Conservation (phyloP, 2,888 invertebrate genomes). For the Caenorhabditis sp. region DNA sequence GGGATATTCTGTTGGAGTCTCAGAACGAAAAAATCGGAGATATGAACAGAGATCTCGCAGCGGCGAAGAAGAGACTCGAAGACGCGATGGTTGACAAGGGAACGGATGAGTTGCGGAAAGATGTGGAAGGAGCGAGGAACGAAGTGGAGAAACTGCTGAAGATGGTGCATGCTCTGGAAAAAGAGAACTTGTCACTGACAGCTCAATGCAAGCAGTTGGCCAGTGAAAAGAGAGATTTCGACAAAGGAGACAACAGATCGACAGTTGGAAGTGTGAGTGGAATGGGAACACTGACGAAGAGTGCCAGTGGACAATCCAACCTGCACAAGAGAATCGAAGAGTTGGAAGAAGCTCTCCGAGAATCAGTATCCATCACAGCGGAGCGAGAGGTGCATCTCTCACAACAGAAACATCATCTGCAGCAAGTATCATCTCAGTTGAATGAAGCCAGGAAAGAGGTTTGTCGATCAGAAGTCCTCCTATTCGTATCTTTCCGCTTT, state of each 20-base stretch:
- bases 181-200: conserved; percentile 81
- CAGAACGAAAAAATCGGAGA: conserved; percentile 83
- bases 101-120: conserved; percentile 69
- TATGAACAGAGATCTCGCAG: conserved; percentile 75
- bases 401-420: conserved; percentile 84
- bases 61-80: conserved; percentile 65
- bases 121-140: conserved; percentile 79
- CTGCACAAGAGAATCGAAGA: conserved; percentile 87
- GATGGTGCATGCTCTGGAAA: conserved; percentile 84
- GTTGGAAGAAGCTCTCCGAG: conserved; percentile 91
- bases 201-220: conserved; percentile 66
- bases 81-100: conserved; percentile 73
- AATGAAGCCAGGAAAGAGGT: conserved; percentile 54
- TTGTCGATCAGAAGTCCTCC: no score
- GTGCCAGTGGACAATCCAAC: conserved; percentile 20
- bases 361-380: conserved; percentile 87
- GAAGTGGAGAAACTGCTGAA: conserved; percentile 84
- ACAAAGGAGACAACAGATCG: conserved; percentile 16
- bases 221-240: conserved; percentile 29
- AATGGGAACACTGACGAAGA: conserved; percentile 35
- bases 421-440: conserved; percentile 57
- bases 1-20: conserved; percentile 82
- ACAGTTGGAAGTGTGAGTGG: conserved; percentile 12
- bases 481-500: conserved; percentile 83
- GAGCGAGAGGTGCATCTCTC: conserved; percentile 85